These are phyloP conservation scores for Diabrotica balteata DNA, from an alignment of 2,888 invertebrate species.

Conservation along the genomic window DNA sequence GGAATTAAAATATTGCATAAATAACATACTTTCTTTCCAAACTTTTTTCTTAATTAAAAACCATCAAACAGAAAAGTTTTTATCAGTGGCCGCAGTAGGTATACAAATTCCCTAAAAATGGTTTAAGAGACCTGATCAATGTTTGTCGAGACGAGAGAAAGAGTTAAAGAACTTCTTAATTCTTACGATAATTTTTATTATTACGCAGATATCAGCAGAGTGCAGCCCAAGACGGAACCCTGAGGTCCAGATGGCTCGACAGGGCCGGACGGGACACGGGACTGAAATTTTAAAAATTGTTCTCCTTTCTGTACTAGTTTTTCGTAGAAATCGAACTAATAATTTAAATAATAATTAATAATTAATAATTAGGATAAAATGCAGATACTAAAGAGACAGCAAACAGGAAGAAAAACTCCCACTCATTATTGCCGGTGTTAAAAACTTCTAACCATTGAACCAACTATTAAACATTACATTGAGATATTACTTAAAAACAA, in stretches of 20 bases:
- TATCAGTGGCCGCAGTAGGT: slow-evolving; percentile 9
- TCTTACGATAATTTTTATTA: slow-evolving; percentile 60
- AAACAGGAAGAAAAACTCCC: too few relatives aligned
- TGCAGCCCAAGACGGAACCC: slow-evolving; percentile 52
- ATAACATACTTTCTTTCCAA: neutral
- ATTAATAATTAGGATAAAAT: too few relatives aligned
- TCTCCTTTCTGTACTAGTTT: too few relatives aligned
- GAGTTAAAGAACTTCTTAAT: slow-evolving; percentile 60
- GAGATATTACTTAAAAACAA: too few relatives aligned
- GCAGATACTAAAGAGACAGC: too few relatives aligned
- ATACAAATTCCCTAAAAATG: slow-evolving; percentile 31
- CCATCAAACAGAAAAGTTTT: slow-evolving; percentile 24
- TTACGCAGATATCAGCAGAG: slow-evolving; percentile 58
- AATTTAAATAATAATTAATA: too few relatives aligned
- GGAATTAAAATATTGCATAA: neutral
- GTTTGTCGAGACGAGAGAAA: slow-evolving; percentile 45
- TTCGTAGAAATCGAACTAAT: too few relatives aligned
- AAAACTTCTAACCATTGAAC: too few relatives aligned
- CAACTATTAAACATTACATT: too few relatives aligned
- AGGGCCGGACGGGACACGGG: slow-evolving; percentile 20
- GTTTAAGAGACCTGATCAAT: slow-evolving; percentile 49
- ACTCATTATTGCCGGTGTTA: too few relatives aligned
- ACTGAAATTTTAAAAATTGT: too few relatives aligned
- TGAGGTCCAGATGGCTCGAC: slow-evolving; percentile 43
- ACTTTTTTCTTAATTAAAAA: slow-evolving; percentile 20